Percentiles rank a stretch among this genome's conserved stretches.
Evolutionary conservation across 2,888 invertebrate species (phyloP).

Genomic region (Andricus quercusramuli): DNA sequence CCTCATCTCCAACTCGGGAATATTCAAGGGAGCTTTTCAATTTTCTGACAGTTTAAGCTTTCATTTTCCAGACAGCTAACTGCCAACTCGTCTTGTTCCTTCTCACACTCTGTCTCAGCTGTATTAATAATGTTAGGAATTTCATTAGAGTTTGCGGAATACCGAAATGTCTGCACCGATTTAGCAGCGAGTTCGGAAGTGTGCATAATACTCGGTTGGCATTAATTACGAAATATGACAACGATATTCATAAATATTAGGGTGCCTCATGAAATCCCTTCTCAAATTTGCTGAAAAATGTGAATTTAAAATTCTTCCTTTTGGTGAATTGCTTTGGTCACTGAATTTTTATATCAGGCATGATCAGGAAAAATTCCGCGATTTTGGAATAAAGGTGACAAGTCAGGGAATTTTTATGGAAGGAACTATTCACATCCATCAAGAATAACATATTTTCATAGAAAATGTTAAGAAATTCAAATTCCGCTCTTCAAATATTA

Average conservation of each 20-base stretch:
- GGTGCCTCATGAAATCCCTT: background rate
- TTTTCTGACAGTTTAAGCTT: conserved; percentile 38
- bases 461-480: too few relatives aligned
- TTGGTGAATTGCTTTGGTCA: too few relatives aligned
- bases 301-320: too few relatives aligned
- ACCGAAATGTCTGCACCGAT: conserved; percentile 28
- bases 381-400: too few relatives aligned
- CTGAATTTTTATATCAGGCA: too few relatives aligned
- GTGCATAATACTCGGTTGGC: background rate
- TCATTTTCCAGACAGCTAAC: conserved; percentile 59
- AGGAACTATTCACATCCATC: too few relatives aligned
- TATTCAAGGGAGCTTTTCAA: conserved; percentile 24
- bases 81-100: conserved; percentile 56
- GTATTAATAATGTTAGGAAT: conserved; percentile 74
- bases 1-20: background rate
- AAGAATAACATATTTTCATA: too few relatives aligned
- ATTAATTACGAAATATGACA: background rate
- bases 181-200: conserved; percentile 5
- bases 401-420: too few relatives aligned
- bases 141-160: conserved; percentile 64
- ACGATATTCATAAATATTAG: background rate
- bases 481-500: too few relatives aligned
- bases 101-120: conserved; percentile 60
- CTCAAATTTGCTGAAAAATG: background rate
- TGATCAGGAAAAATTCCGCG: too few relatives aligned